Conservation (phyloP, 1,140 invertebrate genomes). For the Diprion similis region DNA sequence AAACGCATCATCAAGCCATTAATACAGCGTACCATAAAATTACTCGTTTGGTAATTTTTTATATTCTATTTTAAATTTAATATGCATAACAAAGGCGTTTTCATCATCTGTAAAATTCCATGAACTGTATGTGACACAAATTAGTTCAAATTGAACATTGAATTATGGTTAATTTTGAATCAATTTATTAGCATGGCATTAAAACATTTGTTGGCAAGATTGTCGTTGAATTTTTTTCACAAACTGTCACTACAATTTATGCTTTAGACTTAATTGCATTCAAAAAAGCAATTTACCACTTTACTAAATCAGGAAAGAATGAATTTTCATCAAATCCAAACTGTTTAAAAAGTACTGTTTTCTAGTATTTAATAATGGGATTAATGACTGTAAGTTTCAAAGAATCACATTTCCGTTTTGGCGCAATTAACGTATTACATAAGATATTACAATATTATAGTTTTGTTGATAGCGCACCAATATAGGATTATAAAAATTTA, state of each 20-base stretch:
- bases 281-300: neutral
- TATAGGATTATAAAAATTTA: constrained; percentile 6
- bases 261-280: neutral
- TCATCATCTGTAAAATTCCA: too few species aligned
- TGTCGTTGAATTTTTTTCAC: neutral
- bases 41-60: too few species aligned
- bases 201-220: neutral
- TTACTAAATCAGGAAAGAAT: neutral
- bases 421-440: neutral
- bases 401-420: neutral
- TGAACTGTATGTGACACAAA: too few species aligned
- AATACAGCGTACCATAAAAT: too few species aligned
- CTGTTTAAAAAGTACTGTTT: neutral
- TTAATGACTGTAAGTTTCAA: neutral
- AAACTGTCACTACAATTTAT: neutral
- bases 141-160: too few species aligned
- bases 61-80: too few species aligned
- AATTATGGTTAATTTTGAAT: too few species aligned
- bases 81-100: too few species aligned
- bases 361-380: neutral
- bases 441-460: constrained; percentile 1
- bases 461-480: neutral
- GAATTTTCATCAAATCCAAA: neutral
- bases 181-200: neutral
- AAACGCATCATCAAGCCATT: too few species aligned